Evolutionary conservation across 2,113 vertebrate species (phyloP).

Genomic region (Castor canadensis): DNA sequence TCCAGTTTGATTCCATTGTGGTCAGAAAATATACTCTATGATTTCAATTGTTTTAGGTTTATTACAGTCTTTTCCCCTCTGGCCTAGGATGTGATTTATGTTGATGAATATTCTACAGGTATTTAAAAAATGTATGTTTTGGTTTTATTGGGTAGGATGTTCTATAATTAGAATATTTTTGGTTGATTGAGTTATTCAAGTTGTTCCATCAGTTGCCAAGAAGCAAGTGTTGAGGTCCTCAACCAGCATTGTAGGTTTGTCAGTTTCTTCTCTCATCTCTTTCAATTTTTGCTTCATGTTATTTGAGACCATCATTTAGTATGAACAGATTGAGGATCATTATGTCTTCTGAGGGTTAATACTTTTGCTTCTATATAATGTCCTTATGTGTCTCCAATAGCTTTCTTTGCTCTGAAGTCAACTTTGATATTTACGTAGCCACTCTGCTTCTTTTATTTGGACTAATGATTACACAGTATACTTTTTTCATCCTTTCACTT

Average conservation of each 20-base stretch:
- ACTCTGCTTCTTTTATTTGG: not conserved
- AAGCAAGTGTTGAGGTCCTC: not conserved
- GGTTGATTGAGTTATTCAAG: not conserved
- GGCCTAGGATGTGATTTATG: not conserved
- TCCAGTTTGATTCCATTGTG: slow-evolving; percentile 17
- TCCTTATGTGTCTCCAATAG: slow-evolving; percentile 8
- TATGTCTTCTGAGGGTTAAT: not conserved
- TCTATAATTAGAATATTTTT: slow-evolving; percentile 2
- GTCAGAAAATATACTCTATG: slow-evolving; percentile 5
- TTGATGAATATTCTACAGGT: not conserved
- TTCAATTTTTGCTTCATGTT: slow-evolving; percentile 9
- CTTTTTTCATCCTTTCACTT: slow-evolving; percentile 26
- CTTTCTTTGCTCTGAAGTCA: slow-evolving; percentile 21
- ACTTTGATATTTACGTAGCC: too few species aligned
- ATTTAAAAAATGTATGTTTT: not conserved
- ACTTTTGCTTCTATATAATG: not conserved
- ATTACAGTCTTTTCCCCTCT: not conserved
- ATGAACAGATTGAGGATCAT: not conserved
- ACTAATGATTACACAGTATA: not conserved
- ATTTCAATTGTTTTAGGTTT: slow-evolving; percentile 15
- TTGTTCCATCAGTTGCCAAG: not conserved
- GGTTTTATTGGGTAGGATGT: not conserved
- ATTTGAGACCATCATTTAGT: not conserved
- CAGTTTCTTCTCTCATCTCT: not conserved
- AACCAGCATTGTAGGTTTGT: not conserved